Evolutionary conservation across 2,888 invertebrate species (phyloP), one percentile per base, ranked within the genome.

Genomic region (Dyspetes luteomarginatus): DNA sequence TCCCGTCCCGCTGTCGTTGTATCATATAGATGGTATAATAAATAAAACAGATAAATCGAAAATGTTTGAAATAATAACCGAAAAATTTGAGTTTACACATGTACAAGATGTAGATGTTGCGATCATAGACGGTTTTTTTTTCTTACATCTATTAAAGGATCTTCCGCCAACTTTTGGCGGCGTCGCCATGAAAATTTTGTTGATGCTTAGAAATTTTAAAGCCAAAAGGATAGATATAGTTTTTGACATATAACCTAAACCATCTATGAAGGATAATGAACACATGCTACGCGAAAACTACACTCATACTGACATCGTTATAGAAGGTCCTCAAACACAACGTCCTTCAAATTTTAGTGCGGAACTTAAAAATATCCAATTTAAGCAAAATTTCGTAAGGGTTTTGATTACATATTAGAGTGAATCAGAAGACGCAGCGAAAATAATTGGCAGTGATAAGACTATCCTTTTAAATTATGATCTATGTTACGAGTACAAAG

Each of bases 1-100:
- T 64, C 86, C 85, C 5, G 76, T 87, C 58, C 77, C 85, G 4
- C 82, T 86, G 76, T 84, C 86, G 28, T 58, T 88, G 15, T 86
- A 84, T 82, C 87, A 87, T 78, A 36, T 71, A 12, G 65, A 88
- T 84, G n/a, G n/a, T n/a, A n/a, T n/a, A n/a, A n/a, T n/a, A n/a
- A n/a, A n/a, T n/a, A n/a, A n/a, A n/a, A n/a, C n/a, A n/a, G n/a
- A n/a, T n/a, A n/a, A n/a, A n/a, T n/a, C n/a, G n/a, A n/a, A n/a
- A n/a, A n/a, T n/a, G n/a, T n/a, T n/a, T n/a, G n/a, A n/a, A n/a
- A n/a, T n/a, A n/a, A n/a, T n/a, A n/a, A n/a, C n/a, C n/a, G n/a
- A n/a, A n/a, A n/a, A n/a, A n/a, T n/a, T n/a, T n/a, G n/a, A n/a
- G n/a, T n/a, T n/a, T n/a, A n/a, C n/a, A n/a, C n/a, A n/a, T n/a